Conservation (phyloP, 2,113 vertebrate species). For the Prionailurus viverrinus region DNA sequence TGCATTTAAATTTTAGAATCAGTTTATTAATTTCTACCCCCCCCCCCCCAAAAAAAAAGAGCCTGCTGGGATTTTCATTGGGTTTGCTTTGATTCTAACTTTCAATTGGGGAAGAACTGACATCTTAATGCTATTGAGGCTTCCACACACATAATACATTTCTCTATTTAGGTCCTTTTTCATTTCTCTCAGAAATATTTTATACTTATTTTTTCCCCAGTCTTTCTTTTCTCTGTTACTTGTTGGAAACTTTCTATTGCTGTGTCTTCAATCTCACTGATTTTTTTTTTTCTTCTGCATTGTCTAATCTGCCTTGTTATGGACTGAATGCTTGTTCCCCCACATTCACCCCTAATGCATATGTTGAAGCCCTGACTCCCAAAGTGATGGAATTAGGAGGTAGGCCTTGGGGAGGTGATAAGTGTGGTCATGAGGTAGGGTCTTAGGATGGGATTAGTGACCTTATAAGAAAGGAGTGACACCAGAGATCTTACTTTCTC, state of each 20-base stretch:
- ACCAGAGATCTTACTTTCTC: not conserved
- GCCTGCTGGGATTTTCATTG: not conserved
- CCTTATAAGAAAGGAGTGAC: not conserved
- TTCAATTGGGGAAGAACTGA: not conserved
- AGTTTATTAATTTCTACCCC: not conserved
- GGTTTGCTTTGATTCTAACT: not conserved
- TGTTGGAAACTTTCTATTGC: not conserved
- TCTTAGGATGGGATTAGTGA: not conserved
- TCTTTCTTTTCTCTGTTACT: not conserved
- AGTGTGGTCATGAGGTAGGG: not conserved
- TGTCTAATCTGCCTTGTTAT: not conserved
- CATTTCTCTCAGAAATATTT: not conserved
- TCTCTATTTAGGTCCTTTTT: not conserved
- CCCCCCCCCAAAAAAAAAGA: too few relatives aligned
- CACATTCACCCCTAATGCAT: not conserved
- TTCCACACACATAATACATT: not conserved
- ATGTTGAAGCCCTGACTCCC: not conserved
- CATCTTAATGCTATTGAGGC: not conserved
- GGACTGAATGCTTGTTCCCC: not conserved
- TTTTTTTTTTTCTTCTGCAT: not conserved
- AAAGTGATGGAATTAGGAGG: too few relatives aligned
- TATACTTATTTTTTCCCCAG: not conserved
- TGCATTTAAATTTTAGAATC: not conserved
- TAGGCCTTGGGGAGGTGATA: not conserved
- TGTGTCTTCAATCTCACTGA: not conserved